Percentiles rank a stretch among this genome's conserved stretches.
These are phyloP conservation scores for Ephestia elutella DNA, from an alignment of 1,140 invertebrate species.

Conservation along the genomic window DNA sequence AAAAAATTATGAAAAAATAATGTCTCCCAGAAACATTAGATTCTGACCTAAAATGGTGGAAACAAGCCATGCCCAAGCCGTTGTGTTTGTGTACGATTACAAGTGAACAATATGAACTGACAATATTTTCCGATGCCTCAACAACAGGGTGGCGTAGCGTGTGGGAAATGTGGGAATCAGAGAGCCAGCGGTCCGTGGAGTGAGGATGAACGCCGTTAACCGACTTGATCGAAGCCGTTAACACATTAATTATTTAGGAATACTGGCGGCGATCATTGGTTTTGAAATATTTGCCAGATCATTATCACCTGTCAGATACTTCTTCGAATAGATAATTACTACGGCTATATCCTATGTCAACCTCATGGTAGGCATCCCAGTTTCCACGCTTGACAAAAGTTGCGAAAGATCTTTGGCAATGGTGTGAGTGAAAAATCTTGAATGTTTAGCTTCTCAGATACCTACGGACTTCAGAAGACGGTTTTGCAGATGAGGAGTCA, in stretches of 20 bases:
- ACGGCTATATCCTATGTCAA: too few relatives aligned
- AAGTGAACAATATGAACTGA: too few relatives aligned
- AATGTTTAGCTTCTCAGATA: constrained; percentile 7
- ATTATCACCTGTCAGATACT: too few relatives aligned
- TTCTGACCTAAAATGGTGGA: constrained; percentile 7
- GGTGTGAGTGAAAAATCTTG: too few relatives aligned
- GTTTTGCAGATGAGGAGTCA: constrained; percentile 8
- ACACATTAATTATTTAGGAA: constrained; percentile 11
- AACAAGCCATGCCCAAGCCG: too few relatives aligned
- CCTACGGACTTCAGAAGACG: constrained; percentile 6
- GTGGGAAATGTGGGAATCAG: too few relatives aligned
- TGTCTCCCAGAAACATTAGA: not conserved
- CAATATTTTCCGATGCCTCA: too few relatives aligned
- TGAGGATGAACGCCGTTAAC: not conserved
- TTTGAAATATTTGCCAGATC: constrained; percentile 8
- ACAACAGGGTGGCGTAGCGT: too few relatives aligned
- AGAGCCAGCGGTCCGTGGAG: constrained; percentile 7
- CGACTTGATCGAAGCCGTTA: too few relatives aligned
- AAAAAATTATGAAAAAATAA: not conserved
- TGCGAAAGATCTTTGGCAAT: not conserved
- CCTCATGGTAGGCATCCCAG: too few relatives aligned
- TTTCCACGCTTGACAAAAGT: not conserved
- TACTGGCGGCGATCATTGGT: constrained; percentile 4
- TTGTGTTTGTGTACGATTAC: too few relatives aligned
- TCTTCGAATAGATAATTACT: too few relatives aligned